A percentile compares a stretch with the other conserved stretches of the same genome.
phyloP scores from a whole-genome alignment of 2,113 vertebrate species.

The Scopus umbretta region DNA sequence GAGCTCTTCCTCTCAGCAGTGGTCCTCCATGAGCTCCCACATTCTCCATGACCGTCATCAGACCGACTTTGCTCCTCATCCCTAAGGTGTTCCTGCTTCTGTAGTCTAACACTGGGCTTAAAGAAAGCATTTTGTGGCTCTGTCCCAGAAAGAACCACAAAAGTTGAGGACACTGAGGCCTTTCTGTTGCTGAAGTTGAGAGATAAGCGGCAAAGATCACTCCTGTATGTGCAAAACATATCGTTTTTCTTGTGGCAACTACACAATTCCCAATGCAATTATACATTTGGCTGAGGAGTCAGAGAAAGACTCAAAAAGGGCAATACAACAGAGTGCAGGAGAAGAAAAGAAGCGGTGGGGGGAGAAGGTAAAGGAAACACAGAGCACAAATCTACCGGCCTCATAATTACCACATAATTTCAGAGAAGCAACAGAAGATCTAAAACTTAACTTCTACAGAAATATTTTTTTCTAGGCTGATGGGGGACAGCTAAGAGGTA shows the following conservation, averaged over 20 bases:
- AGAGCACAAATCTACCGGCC: not conserved
- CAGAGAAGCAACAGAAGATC: not conserved
- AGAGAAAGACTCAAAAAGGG: not conserved
- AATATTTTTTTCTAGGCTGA: not conserved
- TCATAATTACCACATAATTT: not conserved
- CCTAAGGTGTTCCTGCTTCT: not conserved
- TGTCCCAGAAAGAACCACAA: not conserved
- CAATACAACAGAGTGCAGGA: not conserved
- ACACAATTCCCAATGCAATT: not conserved
- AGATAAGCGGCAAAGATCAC: not conserved
- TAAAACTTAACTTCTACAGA: not conserved
- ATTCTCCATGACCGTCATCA: not conserved
- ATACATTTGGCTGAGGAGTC: not conserved
- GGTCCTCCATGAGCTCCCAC: not conserved
- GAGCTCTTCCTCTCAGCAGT: not conserved
- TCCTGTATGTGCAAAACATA: not conserved
- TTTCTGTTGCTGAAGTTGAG: not conserved
- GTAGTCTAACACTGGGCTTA: not conserved
- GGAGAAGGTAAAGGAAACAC: not conserved
- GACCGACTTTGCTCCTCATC: not conserved
- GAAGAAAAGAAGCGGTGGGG: not conserved
- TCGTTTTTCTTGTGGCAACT: not conserved
- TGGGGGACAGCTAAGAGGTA: not conserved
- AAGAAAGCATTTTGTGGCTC: not conserved
- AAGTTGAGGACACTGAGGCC: not conserved